Conservation (phyloP, 2,113 vertebrate genomes). For the Lepidothrix coronata region DNA sequence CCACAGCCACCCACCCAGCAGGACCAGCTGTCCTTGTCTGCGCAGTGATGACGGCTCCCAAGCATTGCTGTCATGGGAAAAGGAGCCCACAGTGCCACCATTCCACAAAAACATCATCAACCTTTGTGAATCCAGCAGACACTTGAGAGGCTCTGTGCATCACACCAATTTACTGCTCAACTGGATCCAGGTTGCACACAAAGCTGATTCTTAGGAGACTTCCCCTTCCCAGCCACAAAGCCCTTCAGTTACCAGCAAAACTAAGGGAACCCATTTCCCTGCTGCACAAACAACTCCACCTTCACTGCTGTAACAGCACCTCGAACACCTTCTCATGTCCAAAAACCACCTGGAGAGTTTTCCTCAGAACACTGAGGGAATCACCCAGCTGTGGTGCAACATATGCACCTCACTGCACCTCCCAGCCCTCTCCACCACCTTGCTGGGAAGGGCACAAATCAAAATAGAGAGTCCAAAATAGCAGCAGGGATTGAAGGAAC, state of each 20-base stretch:
- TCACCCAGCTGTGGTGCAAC: neutral
- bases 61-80: accelerated
- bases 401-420: neutral
- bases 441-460: accelerated
- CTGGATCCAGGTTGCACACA: neutral
- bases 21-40: accelerated
- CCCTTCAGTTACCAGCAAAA: neutral
- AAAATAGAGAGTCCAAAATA: neutral
- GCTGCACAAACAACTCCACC: neutral
- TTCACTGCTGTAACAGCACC: neutral
- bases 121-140: neutral
- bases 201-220: neutral
- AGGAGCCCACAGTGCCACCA: accelerated
- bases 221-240: neutral
- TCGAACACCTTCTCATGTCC: neutral
- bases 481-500: neutral
- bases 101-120: accelerated
- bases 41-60: accelerated
- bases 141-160: neutral
- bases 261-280: neutral
- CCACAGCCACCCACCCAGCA: accelerated
- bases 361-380: neutral
- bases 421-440: neutral
- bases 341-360: neutral
- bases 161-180: neutral